Conservation (phyloP, 92 coral and sea anemone species). For the Porites evermanni region DNA sequence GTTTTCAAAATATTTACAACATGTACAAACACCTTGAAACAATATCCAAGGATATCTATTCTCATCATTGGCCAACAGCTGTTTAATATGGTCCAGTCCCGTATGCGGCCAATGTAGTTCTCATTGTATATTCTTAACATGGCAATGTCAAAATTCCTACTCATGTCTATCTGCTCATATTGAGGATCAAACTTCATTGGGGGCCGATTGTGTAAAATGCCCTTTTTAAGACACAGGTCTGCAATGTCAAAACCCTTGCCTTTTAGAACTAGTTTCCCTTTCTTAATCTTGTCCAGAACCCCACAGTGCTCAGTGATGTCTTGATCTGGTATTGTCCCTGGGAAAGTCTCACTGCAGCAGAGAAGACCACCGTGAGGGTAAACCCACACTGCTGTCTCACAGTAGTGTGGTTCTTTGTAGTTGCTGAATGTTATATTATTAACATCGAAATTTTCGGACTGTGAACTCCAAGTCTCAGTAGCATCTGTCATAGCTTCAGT, state of each 20-base stretch:
- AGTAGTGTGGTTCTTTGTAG: slow-evolving; percentile 20
- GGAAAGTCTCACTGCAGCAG: slow-evolving; percentile 26
- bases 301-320: slow-evolving; percentile 44
- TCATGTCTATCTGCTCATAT: slow-evolving; percentile 32
- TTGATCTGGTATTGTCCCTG: slow-evolving; percentile 28
- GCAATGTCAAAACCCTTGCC: slow-evolving; percentile 54
- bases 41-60: slow-evolving; percentile 40
- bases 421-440: slow-evolving; percentile 19
- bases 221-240: slow-evolving; percentile 45
- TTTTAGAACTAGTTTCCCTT: slow-evolving; percentile 35
- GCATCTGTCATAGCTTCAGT: slow-evolving; percentile 27
- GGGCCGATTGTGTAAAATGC: slow-evolving; percentile 47
- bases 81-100: slow-evolving; percentile 56
- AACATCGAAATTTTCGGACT: slow-evolving; percentile 44
- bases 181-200: slow-evolving; percentile 37
- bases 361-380: slow-evolving; percentile 22
- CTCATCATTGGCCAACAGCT: slow-evolving; percentile 27
- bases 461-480: slow-evolving; percentile 44
- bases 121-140: slow-evolving; percentile 53
- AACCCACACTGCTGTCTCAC: slow-evolving; percentile 22
- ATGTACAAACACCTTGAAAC: slow-evolving; percentile 29
- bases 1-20: slow-evolving; percentile 48
- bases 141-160: slow-evolving; percentile 54
- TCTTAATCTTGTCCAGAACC: slow-evolving; percentile 16
- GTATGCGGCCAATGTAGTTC: slow-evolving; percentile 49